These are phyloP conservation scores for Scytalopus superciliaris DNA, from an alignment of 2,113 vertebrate genomes.

Conservation along the genomic window DNA sequence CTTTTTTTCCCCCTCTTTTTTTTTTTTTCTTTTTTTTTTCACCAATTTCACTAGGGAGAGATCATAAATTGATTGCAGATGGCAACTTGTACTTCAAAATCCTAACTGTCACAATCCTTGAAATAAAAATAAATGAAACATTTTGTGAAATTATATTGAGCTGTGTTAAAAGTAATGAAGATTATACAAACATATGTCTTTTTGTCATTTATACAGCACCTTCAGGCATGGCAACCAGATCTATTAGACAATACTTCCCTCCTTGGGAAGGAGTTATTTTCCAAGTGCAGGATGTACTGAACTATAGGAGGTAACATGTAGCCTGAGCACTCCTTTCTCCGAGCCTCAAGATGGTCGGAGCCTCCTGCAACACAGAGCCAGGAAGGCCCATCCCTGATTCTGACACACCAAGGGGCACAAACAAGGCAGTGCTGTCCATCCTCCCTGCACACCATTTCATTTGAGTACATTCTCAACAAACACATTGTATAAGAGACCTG, in stretches of 20 bases:
- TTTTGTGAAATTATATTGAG: slow-evolving; percentile 75
- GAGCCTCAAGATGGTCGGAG: neutral
- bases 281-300: neutral
- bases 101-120: slow-evolving; percentile 76
- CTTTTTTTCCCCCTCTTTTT: neutral
- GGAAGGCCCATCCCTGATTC: neutral
- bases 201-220: slow-evolving; percentile 72
- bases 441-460: neutral
- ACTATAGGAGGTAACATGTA: neutral
- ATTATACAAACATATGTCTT: slow-evolving; percentile 75
- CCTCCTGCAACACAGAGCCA: neutral
- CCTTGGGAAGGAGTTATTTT: slow-evolving; percentile 12
- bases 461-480: neutral
- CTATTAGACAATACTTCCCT: slow-evolving; percentile 31
- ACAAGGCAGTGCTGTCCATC: neutral
- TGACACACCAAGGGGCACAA: neutral
- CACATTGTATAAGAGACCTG: neutral
- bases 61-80: slow-evolving; percentile 87
- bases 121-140: slow-evolving; percentile 81
- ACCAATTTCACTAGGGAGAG: slow-evolving; percentile 77
- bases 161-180: slow-evolving; percentile 73
- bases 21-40: slow-evolving; percentile 35
- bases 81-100: slow-evolving; percentile 80
- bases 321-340: neutral
- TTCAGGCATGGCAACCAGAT: slow-evolving; percentile 55